Percentiles rank a stretch among this genome's conserved stretches.
Evolutionary conservation across 2,888 invertebrate species (phyloP).

Genomic region (Anagyrus pseudococci): DNA sequence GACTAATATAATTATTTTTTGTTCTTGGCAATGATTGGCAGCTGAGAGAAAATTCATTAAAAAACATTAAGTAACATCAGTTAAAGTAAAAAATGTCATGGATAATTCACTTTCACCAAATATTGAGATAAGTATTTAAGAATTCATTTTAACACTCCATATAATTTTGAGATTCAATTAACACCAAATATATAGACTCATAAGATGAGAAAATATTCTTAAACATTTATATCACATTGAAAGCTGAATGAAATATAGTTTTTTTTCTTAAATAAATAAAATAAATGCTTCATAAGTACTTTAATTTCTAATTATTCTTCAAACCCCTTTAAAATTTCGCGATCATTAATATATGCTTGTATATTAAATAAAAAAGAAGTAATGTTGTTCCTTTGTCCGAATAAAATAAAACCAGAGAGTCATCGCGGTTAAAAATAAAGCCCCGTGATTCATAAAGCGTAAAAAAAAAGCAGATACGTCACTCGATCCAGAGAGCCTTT

Average conservation of each 20-base stretch:
- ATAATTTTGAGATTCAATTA: no score
- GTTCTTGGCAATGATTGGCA: no score
- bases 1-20: no score
- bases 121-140: neutral
- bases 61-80: conserved; percentile 25
- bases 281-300: conserved; percentile 6
- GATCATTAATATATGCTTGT: no score
- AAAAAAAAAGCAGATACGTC: neutral
- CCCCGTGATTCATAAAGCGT: neutral
- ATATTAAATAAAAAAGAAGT: neutral
- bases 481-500: neutral
- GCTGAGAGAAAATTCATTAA: no score
- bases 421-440: neutral
- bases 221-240: no score
- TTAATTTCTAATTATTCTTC: neutral
- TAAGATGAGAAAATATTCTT: neutral
- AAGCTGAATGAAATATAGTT: neutral
- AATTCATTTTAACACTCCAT: neutral
- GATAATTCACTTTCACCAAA: conserved; percentile 2
- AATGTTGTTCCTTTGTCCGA: neutral
- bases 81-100: conserved; percentile 4
- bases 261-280: conserved; percentile 8
- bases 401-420: neutral
- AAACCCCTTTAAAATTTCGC: no score
- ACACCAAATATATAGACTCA: neutral